A percentile compares a stretch with the other conserved stretches of the same genome.
These are phyloP conservation scores for Athene cunicularia DNA, from an alignment of 2,113 vertebrate genomes.

Conservation along the genomic window DNA sequence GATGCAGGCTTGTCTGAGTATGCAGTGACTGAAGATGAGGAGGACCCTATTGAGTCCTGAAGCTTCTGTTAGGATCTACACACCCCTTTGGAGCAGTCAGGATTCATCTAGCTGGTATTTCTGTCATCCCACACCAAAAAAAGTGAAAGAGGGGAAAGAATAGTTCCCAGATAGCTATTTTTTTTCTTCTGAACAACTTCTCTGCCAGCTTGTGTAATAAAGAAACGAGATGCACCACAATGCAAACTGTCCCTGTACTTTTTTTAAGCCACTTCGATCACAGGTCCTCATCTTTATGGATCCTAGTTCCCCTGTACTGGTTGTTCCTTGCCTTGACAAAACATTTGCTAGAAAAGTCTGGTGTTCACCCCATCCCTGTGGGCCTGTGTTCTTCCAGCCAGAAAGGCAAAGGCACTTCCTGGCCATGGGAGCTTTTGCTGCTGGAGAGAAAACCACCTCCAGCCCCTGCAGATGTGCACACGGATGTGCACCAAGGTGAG, in stretches of 20 bases:
- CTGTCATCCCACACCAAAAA: background rate
- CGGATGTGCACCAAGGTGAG: background rate
- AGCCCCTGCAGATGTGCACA: background rate
- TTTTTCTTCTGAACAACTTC: background rate
- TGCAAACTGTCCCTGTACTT: background rate
- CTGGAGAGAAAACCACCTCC: background rate
- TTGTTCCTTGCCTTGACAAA: background rate
- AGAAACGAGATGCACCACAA: background rate
- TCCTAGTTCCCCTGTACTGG: background rate
- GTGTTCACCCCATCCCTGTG: accelerated
- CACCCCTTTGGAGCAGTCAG: background rate
- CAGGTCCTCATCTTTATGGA: background rate
- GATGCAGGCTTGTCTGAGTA: background rate
- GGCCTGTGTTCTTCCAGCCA: background rate
- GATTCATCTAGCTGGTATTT: background rate
- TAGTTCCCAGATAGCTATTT: background rate
- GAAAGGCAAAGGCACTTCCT: background rate
- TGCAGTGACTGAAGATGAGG: accelerated
- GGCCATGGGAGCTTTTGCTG: background rate
- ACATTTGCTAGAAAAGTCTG: background rate
- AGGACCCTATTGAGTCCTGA: background rate
- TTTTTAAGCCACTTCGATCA: background rate
- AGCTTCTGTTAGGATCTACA: background rate
- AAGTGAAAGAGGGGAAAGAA: background rate
- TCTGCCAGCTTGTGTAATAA: background rate